Evolutionary conservation across 2,113 vertebrate genomes (phyloP).

Genomic region (Cephalopholis sonnerati): DNA sequence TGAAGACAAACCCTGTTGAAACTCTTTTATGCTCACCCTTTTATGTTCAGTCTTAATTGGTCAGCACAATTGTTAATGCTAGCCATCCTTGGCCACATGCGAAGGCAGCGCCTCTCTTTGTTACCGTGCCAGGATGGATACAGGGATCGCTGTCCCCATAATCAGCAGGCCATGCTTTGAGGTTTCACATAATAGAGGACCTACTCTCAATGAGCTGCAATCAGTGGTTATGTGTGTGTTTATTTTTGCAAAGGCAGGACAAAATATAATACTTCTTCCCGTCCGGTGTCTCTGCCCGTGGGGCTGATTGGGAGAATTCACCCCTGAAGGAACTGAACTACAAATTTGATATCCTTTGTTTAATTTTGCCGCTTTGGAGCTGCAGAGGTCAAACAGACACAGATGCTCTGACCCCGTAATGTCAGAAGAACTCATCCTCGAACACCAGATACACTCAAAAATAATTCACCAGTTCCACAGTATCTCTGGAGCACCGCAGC

Average conservation of each 20-base stretch:
- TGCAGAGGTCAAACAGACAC: constrained; percentile 23
- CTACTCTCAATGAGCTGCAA: constrained; percentile 62
- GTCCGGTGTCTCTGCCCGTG: not conserved
- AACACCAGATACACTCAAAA: constrained; percentile 2
- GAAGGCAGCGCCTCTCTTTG: constrained; percentile 40
- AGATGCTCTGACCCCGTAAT: not conserved
- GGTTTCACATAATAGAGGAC: constrained; percentile 60
- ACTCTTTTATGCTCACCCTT: constrained; percentile 38
- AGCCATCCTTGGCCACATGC: constrained; percentile 40
- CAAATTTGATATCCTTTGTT: constrained; percentile 48
- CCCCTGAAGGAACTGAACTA: not conserved
- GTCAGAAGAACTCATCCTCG: constrained; percentile 4
- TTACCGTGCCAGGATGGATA: constrained; percentile 38
- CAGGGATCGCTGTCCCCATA: constrained; percentile 49
- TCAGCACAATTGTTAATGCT: constrained; percentile 55
- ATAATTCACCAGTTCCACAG: constrained; percentile 14
- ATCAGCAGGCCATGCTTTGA: constrained; percentile 62
- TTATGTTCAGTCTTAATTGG: constrained; percentile 53
- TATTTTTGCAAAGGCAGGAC: constrained; percentile 61
- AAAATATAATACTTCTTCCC: constrained; percentile 56
- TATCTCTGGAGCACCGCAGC: constrained; percentile 21
- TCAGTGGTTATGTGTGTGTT: constrained; percentile 67
- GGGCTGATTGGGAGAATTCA: constrained; percentile 32
- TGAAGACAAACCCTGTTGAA: constrained; percentile 7
- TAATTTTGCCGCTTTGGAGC: constrained; percentile 13